Base-by-base conservation (phyloP, 1,140 invertebrate species). In the Hermatobates lingyangjiaoensis region DNA sequence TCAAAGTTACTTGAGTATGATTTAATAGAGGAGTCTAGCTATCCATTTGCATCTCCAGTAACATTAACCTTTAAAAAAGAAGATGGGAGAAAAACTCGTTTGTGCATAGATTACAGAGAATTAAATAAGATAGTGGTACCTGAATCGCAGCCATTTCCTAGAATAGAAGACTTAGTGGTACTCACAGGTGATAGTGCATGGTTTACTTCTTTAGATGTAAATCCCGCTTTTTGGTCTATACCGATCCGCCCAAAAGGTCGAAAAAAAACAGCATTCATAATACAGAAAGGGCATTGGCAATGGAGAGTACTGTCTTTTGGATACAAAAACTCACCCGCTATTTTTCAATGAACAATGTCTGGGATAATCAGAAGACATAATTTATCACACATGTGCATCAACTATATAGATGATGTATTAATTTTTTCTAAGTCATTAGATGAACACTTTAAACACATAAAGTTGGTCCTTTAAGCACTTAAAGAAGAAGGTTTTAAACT, bases 151-250 rank as follows among this genome's bases (percentile, higher is more conserved):
- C 66, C 62, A 12, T 67, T 66, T 50, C 63, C 61, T 28, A 7
- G 54, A 18, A 64, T 66, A 46, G 63, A 65, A 2, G 61, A 66
- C 46, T 28, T 62, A 53, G 55, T 57, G 30, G 39, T 58, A 44
- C 62, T 61, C 50, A 60, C 61, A 45, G 58, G 59, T 54, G 57
- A 62, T 48, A 66, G 60, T 27, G 62, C 58, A 44, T 66, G 50
- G 48, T 67, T 65, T 38, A 50, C 63, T 18, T 61, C 54, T 14
- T 45, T 66, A 1, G 64, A 66, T 49, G 61, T 66, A 27, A 66
- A 64, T 56, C 64, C 61, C 12, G 65, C 65, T 12, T 68, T 66
- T 51, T 66, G 63, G 64, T 64, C 63, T 23, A 65, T 66, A n/a
- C 62, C 63, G 1, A 18, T 64, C 5, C 28, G 56, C 48, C 54